Conservation (phyloP, 2,888 invertebrate species). For the Temnothorax rugatulus region DNA sequence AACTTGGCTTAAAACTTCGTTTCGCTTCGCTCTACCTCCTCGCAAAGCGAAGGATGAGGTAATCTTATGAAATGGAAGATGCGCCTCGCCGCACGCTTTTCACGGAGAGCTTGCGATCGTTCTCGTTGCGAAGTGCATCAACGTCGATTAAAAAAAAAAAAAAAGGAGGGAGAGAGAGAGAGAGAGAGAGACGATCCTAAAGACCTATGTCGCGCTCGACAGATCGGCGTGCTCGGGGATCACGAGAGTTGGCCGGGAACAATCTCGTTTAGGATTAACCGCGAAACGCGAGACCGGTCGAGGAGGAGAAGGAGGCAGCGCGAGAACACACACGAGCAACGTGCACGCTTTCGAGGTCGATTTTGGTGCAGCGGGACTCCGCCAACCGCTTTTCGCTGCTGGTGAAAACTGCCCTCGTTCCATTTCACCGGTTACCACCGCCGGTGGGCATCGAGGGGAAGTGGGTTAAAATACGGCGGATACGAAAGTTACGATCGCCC, state of each 20-base stretch:
- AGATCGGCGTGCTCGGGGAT: background rate
- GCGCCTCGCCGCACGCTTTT: slow-evolving; percentile 14
- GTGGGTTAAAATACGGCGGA: slow-evolving; percentile 75
- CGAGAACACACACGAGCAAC: slow-evolving; percentile 32
- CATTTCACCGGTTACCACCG: slow-evolving; percentile 64
- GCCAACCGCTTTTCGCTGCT: slow-evolving; percentile 60
- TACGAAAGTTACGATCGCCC: slow-evolving; percentile 72
- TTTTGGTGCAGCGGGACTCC: slow-evolving; percentile 71
- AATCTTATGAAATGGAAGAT: slow-evolving; percentile 47
- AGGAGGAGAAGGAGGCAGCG: background rate
- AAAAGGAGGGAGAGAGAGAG: background rate
- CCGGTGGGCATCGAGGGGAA: slow-evolving; percentile 41
- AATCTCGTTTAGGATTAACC: slow-evolving; percentile 26
- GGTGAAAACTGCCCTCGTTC: slow-evolving; percentile 76
- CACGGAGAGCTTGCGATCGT: slow-evolving; percentile 11
- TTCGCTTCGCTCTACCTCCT: background rate
- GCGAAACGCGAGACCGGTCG: background rate
- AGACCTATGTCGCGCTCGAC: background rate
- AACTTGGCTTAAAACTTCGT: slow-evolving; percentile 45
- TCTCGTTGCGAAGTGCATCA: background rate
- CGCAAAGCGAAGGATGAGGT: slow-evolving; percentile 29
- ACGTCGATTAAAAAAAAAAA: background rate
- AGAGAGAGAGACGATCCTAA: background rate
- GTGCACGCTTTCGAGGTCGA: slow-evolving; percentile 70
- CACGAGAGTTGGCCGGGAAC: background rate